These are phyloP conservation scores for Sarcophaga bullata DNA, from an alignment of 1,140 invertebrate species.

Conservation along the genomic window DNA sequence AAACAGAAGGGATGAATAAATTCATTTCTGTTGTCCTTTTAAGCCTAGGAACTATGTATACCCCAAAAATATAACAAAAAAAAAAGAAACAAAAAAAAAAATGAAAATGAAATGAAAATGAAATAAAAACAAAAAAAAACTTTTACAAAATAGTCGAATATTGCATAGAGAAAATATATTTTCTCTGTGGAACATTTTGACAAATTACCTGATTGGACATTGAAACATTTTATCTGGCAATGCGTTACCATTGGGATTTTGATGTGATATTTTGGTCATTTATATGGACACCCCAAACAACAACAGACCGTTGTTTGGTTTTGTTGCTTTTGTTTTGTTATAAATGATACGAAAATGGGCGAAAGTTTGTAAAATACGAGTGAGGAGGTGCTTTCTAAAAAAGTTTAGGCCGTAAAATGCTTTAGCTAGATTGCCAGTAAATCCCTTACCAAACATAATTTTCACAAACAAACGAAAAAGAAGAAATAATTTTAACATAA, in stretches of 20 bases:
- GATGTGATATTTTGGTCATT: conserved; percentile 64
- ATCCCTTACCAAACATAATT: conserved; percentile 8
- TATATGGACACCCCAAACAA: conserved; percentile 64
- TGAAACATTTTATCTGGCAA: conserved; percentile 65
- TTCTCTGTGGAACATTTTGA: conserved; percentile 51
- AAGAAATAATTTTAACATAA: neutral
- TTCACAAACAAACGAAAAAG: neutral
- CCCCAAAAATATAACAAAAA: neutral
- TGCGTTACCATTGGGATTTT: conserved; percentile 50
- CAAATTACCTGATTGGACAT: conserved; percentile 64
- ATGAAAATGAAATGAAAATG: neutral
- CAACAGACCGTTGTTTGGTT: conserved; percentile 46
- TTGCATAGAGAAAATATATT: conserved; percentile 4
- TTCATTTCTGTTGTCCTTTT: conserved; percentile 7
- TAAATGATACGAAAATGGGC: neutral
- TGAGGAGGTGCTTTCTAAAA: neutral
- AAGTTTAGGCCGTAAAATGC: neutral
- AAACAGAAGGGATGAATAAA: conserved; percentile 23
- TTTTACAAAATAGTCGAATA: neutral
- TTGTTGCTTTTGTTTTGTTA: conserved; percentile 46
- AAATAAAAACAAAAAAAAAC: neutral
- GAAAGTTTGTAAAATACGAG: neutral
- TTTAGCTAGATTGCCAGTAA: conserved; percentile 2
- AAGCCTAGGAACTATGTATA: no score
- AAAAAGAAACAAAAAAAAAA: neutral